Evolutionary conservation across 2,888 invertebrate genomes (phyloP).

Genomic region (Drosophila pullipes): DNA sequence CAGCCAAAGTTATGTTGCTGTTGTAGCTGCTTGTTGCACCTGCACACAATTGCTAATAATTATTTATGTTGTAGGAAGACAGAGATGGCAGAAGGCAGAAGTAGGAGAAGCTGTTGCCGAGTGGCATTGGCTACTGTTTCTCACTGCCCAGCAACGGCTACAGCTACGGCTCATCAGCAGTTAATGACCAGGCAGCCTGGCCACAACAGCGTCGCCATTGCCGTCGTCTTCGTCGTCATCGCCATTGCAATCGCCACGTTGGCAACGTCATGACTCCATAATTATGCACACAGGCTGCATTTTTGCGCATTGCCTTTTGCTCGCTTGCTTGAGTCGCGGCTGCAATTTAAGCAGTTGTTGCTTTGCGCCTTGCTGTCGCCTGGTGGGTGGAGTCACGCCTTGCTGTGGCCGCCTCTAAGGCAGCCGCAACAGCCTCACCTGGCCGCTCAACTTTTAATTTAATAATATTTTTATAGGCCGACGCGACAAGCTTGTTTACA

Average conservation of each 20-base stretch:
- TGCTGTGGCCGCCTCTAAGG: constrained; percentile 38
- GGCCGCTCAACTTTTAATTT: constrained; percentile 72
- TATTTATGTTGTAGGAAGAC: constrained; percentile 74
- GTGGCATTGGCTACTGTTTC: constrained; percentile 78
- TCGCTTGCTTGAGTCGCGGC: constrained; percentile 27
- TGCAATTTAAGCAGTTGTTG: constrained; percentile 27
- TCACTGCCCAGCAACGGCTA: constrained; percentile 37
- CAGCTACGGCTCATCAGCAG: constrained; percentile 77
- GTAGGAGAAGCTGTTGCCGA: constrained; percentile 44
- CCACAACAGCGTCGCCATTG: constrained; percentile 27
- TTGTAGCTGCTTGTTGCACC: constrained; percentile 68
- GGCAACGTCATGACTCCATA: constrained; percentile 73
- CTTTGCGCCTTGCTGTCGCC: constrained; percentile 11
- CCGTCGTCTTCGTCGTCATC: constrained; percentile 44
- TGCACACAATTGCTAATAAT: constrained; percentile 82
- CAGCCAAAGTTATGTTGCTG: constrained; percentile 61
- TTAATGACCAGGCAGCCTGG: constrained; percentile 73
- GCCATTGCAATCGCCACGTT: constrained; percentile 69
- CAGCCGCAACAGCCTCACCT: constrained; percentile 48
- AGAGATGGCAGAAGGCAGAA: constrained; percentile 27
- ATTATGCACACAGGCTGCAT: constrained; percentile 74
- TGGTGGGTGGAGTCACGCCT: constrained; percentile 78
- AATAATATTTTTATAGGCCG: constrained; percentile 81
- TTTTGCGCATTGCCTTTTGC: constrained; percentile 65
- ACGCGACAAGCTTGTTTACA: constrained; percentile 81